Evolutionary conservation across 37 sponge, comb jelly and placozoan genomes (phyloP).

Genomic region (Oscarella lobularis): DNA sequence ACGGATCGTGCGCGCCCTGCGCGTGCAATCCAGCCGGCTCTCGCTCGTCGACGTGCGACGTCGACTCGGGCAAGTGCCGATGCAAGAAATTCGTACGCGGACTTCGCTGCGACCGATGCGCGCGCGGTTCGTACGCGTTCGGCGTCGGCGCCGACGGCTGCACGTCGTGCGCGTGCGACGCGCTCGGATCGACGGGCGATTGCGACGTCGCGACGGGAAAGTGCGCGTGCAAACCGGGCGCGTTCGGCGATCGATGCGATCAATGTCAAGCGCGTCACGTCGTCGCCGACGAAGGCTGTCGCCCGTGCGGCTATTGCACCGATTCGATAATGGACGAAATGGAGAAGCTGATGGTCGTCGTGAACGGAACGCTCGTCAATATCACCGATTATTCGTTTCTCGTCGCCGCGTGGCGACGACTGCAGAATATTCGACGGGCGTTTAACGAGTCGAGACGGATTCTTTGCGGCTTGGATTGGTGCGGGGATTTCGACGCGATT

Average conservation of each 20-base stretch:
- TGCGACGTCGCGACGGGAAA: background rate
- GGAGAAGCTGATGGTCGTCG: background rate
- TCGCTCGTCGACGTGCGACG: background rate
- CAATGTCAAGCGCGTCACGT: background rate
- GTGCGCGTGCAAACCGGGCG: background rate
- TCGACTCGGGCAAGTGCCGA: background rate
- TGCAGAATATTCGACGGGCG: too few relatives aligned
- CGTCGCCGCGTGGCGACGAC: background rate
- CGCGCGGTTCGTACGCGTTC: background rate
- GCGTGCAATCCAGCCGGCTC: background rate
- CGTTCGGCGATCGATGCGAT: background rate
- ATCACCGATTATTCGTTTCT: background rate
- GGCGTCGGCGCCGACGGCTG: background rate
- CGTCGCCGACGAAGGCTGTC: background rate
- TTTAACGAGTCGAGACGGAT: too few relatives aligned
- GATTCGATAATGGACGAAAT: background rate
- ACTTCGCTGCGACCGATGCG: background rate
- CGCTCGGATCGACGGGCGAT: background rate
- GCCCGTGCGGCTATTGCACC: background rate
- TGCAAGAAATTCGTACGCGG: background rate
- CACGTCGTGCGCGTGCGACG: background rate
- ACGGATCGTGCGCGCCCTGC: background rate
- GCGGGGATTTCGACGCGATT: too few relatives aligned
- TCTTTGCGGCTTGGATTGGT: too few relatives aligned
- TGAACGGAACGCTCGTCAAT: background rate